phyloP scores from a whole-genome alignment of 2,797 vertebrate genomes.

The Arctocebus calabarensis region DNA sequence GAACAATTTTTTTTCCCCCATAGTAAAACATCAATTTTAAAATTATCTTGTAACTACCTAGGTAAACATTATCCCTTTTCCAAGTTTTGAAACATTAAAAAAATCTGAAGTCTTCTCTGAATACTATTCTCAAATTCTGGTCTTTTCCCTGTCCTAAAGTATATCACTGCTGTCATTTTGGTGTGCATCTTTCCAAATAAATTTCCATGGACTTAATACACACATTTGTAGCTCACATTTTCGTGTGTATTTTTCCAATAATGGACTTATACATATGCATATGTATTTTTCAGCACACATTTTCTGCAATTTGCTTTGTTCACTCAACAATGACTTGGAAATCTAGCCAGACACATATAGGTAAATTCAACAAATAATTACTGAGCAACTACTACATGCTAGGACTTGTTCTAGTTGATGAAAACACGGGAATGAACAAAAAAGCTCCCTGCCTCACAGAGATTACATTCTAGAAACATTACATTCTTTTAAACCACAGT shows the following conservation, averaged over 20 bases:
- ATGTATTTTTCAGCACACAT: neutral
- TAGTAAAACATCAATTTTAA: neutral
- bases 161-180: neutral
- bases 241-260: neutral
- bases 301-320: neutral
- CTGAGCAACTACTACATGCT: neutral
- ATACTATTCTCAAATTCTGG: neutral
- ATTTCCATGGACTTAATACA: neutral
- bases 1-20: neutral
- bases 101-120: neutral
- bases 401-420: neutral
- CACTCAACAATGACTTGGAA: neutral
- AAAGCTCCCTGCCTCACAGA: neutral
- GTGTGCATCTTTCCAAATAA: neutral
- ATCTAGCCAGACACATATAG: neutral
- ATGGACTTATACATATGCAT: neutral
- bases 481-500: neutral
- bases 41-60: neutral
- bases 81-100: neutral
- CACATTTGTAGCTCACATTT: neutral
- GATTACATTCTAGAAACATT: neutral
- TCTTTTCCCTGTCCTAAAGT: neutral
- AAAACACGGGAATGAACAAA: neutral
- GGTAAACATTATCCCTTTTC: neutral
- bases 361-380: neutral